A percentile compares a stretch with the other conserved stretches of the same genome.
phyloP scores from a whole-genome alignment of 2,113 vertebrate genomes.

The Charadrius vociferus region DNA sequence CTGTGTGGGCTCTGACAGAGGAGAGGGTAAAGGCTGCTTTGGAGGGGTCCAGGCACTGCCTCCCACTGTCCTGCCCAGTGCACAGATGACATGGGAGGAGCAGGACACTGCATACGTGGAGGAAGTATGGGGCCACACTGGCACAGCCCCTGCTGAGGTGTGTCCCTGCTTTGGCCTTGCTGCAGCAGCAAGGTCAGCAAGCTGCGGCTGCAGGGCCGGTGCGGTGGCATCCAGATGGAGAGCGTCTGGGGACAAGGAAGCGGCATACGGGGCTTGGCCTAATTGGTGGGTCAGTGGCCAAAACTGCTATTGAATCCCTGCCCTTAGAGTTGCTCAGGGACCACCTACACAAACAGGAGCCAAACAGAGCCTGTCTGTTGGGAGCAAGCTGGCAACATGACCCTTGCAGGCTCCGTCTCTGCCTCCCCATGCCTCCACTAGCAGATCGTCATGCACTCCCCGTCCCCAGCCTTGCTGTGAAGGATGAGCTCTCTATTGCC shows the following conservation, averaged over 20 bases:
- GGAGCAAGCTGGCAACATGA: not conserved
- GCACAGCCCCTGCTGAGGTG: not conserved
- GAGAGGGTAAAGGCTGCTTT: not conserved
- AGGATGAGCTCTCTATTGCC: not conserved
- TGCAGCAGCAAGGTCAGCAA: not conserved
- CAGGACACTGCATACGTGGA: fast-evolving
- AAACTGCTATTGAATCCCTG: not conserved
- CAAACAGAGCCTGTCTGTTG: not conserved
- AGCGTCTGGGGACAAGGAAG: not conserved
- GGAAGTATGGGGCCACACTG: not conserved
- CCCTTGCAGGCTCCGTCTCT: not conserved
- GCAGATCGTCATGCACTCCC: fast-evolving
- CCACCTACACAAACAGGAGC: not conserved
- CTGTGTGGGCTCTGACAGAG: not conserved
- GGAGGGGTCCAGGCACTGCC: not conserved
- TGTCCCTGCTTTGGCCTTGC: not conserved
- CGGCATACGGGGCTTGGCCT: not conserved
- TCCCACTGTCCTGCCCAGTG: not conserved
- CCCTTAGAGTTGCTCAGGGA: not conserved
- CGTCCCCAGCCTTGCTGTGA: not conserved
- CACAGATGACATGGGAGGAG: not conserved
- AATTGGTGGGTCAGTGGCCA: not conserved
- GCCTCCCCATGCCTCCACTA: not conserved
- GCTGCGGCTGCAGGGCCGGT: fast-evolving
- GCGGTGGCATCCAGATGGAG: not conserved